Evolutionary conservation across 2,113 vertebrate species (phyloP), one percentile per base, ranked within the genome.

Genomic region (Spilogale gracilis): DNA sequence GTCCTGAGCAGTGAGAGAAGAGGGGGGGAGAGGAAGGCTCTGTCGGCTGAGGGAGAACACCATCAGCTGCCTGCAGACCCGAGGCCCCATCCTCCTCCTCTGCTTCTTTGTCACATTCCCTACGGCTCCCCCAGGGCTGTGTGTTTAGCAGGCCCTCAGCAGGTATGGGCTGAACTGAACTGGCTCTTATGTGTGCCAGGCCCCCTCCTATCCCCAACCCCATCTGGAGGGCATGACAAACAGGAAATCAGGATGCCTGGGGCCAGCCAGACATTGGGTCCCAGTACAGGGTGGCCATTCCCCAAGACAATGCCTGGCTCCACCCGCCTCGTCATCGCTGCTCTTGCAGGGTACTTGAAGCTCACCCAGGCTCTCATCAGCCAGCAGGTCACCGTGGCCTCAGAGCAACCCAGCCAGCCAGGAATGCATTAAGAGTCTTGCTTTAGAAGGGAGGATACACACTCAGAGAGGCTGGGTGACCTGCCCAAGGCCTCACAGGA

Each of bases 311-410:
- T 52, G 54, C 73, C 27, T 4, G 4, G 86, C 58, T 56, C 50
- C 45, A 56, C 6, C 45, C 5, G 2, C 38, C 73, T 50, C 0
- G 0, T 32, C 63, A 89, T n/a, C 63, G 12, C 50, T 7, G 78
- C 32, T 61, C 86, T 89, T 54, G n/a, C 14, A 21, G 48, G 58
- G 63, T 17, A 58, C 52, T 56, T 74, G 52, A 50, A 87, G 79
- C 17, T 58, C 45, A 0, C 30, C 0, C 2, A 71, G 69, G 90
- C 61, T 50, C 54, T 74, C 63, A n/a, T 9, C 73, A 88, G 79
- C 52, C 80, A 81, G 76, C 58, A 18, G 93, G 95, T 89, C 93
- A 89, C 58, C 0, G 1, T 11, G 86, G 95, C 78, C 90, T 95
- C 63, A 20, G 1, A 69, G 83, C 91, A 69, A 63, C 56, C n/a